Evolutionary conservation across 2,888 invertebrate genomes (phyloP).

Genomic region (Baccha elongata): DNA sequence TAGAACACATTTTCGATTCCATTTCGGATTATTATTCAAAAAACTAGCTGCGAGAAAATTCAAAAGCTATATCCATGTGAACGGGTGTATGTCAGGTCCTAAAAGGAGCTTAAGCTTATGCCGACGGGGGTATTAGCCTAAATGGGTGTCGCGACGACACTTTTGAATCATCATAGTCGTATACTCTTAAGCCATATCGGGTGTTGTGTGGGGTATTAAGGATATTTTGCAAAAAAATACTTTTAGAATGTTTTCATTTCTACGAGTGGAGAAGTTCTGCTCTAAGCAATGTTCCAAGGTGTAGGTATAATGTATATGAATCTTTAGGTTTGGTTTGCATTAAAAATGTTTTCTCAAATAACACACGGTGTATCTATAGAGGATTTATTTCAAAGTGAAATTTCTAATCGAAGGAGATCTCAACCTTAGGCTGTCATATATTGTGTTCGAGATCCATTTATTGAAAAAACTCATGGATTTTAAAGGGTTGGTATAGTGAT

Average conservation of each 20-base stretch:
- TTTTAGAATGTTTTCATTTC: conserved; percentile 58
- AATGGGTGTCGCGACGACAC: conserved; percentile 72
- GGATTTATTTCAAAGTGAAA: conserved; percentile 42
- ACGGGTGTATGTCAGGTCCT: conserved; percentile 42
- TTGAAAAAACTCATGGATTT: background rate
- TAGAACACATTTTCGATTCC: conserved; percentile 55
- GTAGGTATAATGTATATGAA: background rate
- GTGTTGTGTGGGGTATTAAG: conserved; percentile 37
- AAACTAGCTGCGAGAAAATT: conserved; percentile 66
- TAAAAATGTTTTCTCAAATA: conserved; percentile 58
- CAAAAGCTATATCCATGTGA: conserved; percentile 52
- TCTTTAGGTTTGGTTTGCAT: background rate
- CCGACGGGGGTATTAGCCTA: conserved; percentile 68
- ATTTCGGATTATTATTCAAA: conserved; percentile 66
- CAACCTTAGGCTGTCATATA: conserved; percentile 34
- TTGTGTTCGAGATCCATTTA: conserved; percentile 15
- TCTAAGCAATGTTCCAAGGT: background rate
- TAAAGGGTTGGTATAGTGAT: background rate
- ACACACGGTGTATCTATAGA: conserved; percentile 48
- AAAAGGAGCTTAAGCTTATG: conserved; percentile 71
- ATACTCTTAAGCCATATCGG: conserved; percentile 14
- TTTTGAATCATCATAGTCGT: conserved; percentile 24
- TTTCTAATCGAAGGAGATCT: conserved; percentile 61
- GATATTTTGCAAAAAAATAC: conserved; percentile 50
- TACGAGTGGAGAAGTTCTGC: conserved; percentile 10